Base-by-base conservation (phyloP, 2,113 vertebrate genomes). In the Neodon shergylaensis region DNA sequence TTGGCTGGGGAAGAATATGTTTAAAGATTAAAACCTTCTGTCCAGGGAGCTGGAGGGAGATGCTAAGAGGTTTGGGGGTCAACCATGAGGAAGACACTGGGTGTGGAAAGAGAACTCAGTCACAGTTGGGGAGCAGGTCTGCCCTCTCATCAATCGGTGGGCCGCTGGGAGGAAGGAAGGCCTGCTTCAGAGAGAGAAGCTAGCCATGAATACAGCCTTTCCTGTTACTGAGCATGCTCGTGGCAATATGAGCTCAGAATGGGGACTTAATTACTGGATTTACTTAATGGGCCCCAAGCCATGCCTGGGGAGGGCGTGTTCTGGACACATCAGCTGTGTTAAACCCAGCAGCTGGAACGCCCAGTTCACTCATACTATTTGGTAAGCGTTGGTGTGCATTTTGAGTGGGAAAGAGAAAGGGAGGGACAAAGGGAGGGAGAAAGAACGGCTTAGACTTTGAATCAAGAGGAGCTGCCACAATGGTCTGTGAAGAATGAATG, bases 261-360 rank as follows among this genome's bases (percentile, higher is more conserved):
- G 88, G 94, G 95, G 95, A 86, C 91, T 90, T 95, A 52, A 94
- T 97, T 94, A 96, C 88, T 96, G 92, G 85, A 84, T 94, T 97
- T 95, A 90, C 83, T 97, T 54, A 79, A 66, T 70, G 95, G 97
- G 84, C 92, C 49, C 2, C 0, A 39, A 72, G 73, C 96, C 90
- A 94, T 5, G 36, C 4, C 95, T 86, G 14, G 82, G 82, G 95
- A 91, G 94, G 86, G 95, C 36, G 82, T 95, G 74, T 90, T 39
- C 85, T 0, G 13, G 86, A 91, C 86, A 70, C 90, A 96, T 83
- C 61, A 31, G 83, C 90, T 94, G 49, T 88, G 90, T 97, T 82
- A 78, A 78, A 94, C 73, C 90, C 93, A 94, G 94, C 83, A 39
- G 72, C 90, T 85, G 66, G 70, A 91, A 72, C 54, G 65, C 93